A percentile compares a stretch with the other conserved stretches of the same genome.
phyloP scores from a whole-genome alignment of 2,888 invertebrate genomes.

The Laspeyria flexula region DNA sequence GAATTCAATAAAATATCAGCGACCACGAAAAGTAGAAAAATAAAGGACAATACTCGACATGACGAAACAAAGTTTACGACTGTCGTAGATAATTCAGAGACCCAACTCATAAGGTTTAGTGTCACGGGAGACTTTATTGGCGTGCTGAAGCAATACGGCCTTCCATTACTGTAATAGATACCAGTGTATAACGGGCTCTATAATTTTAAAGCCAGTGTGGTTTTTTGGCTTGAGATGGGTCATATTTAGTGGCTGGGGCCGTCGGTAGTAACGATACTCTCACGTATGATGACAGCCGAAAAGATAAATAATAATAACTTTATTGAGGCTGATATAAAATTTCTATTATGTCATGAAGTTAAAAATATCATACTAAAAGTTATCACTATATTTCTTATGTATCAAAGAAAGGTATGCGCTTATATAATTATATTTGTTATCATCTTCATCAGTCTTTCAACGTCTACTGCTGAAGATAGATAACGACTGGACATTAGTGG shows the following conservation, averaged over 20 bases:
- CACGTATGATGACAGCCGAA: not conserved
- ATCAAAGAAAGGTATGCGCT: no score
- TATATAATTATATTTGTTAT: no score
- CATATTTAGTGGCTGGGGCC: not conserved
- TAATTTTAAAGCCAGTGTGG: constrained; percentile 14
- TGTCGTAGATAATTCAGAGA: constrained; percentile 51
- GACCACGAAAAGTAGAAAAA: constrained; percentile 34
- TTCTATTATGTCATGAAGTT: no score
- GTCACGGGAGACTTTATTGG: constrained; percentile 47
- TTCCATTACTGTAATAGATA: constrained; percentile 50
- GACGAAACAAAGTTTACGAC: constrained; percentile 52
- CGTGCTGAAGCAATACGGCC: constrained; percentile 43
- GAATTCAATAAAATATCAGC: constrained; percentile 43
- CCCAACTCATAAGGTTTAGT: constrained; percentile 47
- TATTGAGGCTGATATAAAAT: no score
- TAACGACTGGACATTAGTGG: no score
- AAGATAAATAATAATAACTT: no score
- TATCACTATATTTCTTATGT: no score
- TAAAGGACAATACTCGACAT: constrained; percentile 42
- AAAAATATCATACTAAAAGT: no score
- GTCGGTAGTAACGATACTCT: not conserved
- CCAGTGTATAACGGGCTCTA: constrained; percentile 20
- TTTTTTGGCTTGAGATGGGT: constrained; percentile 1
- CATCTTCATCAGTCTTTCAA: no score
- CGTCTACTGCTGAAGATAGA: no score